Conservation (phyloP, 2,113 vertebrate genomes). For the Mesoclemmys tuberculata region DNA sequence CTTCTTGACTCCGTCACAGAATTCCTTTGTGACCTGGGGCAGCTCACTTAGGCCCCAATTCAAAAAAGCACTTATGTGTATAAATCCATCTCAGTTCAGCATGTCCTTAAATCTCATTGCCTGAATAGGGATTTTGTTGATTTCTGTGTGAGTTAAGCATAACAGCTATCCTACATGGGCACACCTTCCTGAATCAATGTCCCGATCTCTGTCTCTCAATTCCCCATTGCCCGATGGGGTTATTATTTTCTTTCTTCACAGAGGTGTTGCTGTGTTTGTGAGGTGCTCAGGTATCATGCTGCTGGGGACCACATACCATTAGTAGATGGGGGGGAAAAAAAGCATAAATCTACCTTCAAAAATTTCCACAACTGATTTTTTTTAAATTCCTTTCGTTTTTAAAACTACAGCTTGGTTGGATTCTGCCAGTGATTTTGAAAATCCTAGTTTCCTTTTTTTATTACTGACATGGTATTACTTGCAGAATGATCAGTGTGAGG, state of each 20-base stretch:
- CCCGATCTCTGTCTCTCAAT: neutral
- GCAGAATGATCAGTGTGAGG: neutral
- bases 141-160: neutral
- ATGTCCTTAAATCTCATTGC: neutral
- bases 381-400: neutral
- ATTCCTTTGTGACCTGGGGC: neutral
- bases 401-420: neutral
- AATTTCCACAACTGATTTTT: neutral
- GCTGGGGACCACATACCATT: neutral
- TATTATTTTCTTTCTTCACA: neutral
- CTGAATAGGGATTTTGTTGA: neutral
- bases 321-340: neutral
- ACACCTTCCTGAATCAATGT: neutral
- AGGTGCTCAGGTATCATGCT: neutral
- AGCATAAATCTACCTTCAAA: neutral
- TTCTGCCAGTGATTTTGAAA: neutral
- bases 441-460: neutral
- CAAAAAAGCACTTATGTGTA: neutral
- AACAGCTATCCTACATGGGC: too few species aligned
- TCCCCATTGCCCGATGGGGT: neutral
- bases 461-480: neutral
- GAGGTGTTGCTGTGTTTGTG: neutral
- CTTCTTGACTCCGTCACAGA: neutral
- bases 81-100: neutral
- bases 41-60: neutral